Evolutionary conservation across 2,888 invertebrate genomes (phyloP).

Genomic region (Scaptomyza polygonia): DNA sequence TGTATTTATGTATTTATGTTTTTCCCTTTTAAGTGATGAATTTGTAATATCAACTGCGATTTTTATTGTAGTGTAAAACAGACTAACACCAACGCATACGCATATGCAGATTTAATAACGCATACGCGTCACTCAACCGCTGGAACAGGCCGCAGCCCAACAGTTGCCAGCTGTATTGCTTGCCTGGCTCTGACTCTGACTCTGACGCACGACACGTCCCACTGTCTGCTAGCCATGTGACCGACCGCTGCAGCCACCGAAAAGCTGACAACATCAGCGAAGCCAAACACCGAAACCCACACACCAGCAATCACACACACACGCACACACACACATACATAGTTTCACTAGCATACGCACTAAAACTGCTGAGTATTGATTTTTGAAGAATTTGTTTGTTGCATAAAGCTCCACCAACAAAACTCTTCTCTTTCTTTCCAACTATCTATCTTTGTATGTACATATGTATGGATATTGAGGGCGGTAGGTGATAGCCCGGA

Average conservation of each 20-base stretch:
- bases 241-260: conserved; percentile 68
- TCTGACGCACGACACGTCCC: conserved; percentile 24
- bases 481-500: conserved; percentile 10
- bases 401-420: conserved; percentile 15
- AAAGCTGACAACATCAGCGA: conserved; percentile 71
- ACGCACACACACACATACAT: conserved; percentile 13
- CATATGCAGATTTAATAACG: conserved; percentile 75
- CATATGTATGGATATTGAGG: background rate
- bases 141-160: conserved; percentile 69
- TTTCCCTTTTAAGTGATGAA: too few species aligned
- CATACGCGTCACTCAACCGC: conserved; percentile 78
- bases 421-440: too few species aligned
- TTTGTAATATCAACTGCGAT: too few species aligned
- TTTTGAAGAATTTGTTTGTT: conserved; percentile 69
- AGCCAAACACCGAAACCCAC: conserved; percentile 52
- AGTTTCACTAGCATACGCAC: conserved; percentile 6
- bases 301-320: conserved; percentile 11
- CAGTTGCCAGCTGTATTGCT: conserved; percentile 45
- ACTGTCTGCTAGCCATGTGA: conserved; percentile 36
- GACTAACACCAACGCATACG: conserved; percentile 7
- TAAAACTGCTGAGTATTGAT: conserved; percentile 48
- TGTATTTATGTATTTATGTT: too few species aligned
- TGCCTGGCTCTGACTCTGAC: conserved; percentile 33
- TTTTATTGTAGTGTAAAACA: conserved; percentile 4
- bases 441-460: too few species aligned